Conservation (phyloP, 2,888 invertebrate genomes). For the Cetonia aurata region DNA sequence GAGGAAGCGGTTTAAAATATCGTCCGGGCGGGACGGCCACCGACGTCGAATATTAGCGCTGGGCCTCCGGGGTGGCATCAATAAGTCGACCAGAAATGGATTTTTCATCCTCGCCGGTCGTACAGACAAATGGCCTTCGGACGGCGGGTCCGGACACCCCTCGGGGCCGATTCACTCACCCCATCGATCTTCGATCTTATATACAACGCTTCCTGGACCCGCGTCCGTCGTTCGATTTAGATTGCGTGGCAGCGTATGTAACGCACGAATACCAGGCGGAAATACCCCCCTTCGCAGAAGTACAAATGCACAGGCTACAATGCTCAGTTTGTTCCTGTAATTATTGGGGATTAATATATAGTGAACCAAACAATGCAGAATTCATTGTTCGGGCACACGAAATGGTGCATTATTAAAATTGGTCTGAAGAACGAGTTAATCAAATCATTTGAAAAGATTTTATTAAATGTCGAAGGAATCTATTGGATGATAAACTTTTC, state of each 20-base stretch:
- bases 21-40: constrained; percentile 57
- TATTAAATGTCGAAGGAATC: too few relatives aligned
- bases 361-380: too few relatives aligned
- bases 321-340: too few relatives aligned
- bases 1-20: constrained; percentile 64
- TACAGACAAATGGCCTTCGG: constrained; percentile 65
- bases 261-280: neutral
- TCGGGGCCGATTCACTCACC: constrained; percentile 58
- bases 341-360: too few relatives aligned
- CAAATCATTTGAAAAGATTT: too few relatives aligned
- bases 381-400: too few relatives aligned
- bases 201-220: constrained; percentile 5
- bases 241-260: constrained; percentile 2
- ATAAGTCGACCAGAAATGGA: constrained; percentile 69
- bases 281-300: too few relatives aligned
- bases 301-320: too few relatives aligned
- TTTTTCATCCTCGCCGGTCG: constrained; percentile 65
- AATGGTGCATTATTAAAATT: too few relatives aligned
- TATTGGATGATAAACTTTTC: too few relatives aligned
- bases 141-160: constrained; percentile 56
- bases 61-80: constrained; percentile 66
- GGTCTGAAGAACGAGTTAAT: too few relatives aligned
- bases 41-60: constrained; percentile 61
- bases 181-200: constrained; percentile 46
- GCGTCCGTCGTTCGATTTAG: neutral